Conservation (phyloP, 2,113 vertebrate genomes). For the Menura novaehollandiae region DNA sequence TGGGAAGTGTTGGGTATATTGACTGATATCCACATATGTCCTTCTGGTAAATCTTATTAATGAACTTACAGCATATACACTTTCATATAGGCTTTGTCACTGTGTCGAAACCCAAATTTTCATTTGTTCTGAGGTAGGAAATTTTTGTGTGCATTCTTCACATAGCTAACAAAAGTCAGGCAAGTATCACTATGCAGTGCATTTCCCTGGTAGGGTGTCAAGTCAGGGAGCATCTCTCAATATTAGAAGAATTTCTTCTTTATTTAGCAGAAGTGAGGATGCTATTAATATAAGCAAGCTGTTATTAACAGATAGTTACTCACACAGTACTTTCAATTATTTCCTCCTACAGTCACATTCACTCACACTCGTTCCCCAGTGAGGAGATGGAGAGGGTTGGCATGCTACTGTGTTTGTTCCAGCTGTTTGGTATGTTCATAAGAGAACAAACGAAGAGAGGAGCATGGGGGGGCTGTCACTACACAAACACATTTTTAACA, state of each 20-base stretch:
- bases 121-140: not conserved
- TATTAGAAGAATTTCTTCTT: constrained; percentile 1
- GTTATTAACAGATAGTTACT: constrained; percentile 7
- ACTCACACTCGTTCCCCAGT: not conserved
- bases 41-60: not conserved
- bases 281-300: constrained; percentile 31
- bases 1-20: not conserved
- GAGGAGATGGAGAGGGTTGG: not conserved
- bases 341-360: not conserved
- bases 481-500: not conserved
- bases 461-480: not conserved
- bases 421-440: not conserved
- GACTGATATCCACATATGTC: not conserved
- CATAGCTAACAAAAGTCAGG: not conserved
- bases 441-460: not conserved
- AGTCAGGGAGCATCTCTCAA: not conserved
- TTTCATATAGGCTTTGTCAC: not conserved
- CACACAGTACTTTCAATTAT: not conserved
- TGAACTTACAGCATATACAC: not conserved
- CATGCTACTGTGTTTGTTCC: not conserved
- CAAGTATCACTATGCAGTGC: not conserved
- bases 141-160: not conserved
- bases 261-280: not conserved
- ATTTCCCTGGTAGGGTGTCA: not conserved
- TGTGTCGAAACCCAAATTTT: not conserved